Evolutionary conservation across 1,140 invertebrate species (phyloP).

Genomic region (Planococcus citri): DNA sequence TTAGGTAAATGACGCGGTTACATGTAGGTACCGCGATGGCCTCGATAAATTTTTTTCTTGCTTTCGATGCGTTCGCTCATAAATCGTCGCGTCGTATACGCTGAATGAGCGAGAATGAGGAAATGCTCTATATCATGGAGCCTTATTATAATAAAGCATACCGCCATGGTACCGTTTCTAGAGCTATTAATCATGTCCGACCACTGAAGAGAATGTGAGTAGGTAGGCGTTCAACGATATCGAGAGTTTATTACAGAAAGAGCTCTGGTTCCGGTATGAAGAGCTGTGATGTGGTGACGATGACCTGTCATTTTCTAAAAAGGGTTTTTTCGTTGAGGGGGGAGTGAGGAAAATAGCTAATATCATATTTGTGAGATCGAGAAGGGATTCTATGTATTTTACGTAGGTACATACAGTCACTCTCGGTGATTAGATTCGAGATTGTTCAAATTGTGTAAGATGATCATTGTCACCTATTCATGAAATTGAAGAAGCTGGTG

Average conservation of each 20-base stretch:
- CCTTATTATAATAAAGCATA: background rate
- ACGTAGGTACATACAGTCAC: no score
- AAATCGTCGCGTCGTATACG: background rate
- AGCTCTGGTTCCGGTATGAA: background rate
- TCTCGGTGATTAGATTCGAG: no score
- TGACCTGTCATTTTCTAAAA: background rate
- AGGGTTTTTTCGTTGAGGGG: no score
- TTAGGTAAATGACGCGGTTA: background rate
- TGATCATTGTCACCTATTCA: no score
- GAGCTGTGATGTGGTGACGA: background rate
- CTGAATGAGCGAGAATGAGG: background rate
- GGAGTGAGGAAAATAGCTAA: no score
- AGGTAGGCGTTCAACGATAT: background rate
- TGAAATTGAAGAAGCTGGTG: no score
- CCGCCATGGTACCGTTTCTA: background rate
- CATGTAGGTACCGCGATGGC: background rate
- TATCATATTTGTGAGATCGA: no score
- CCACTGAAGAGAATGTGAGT: background rate
- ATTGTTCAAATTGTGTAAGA: no score
- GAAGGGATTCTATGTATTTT: no score
- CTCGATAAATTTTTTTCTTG: conserved; percentile 1
- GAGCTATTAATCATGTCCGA: background rate
- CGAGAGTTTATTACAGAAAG: background rate
- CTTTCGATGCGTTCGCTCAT: background rate
- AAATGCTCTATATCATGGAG: background rate